A percentile compares a stretch with the other conserved stretches of the same genome.
These are phyloP conservation scores for Drosophila kokeensis DNA, from an alignment of 2,888 invertebrate genomes.

Conservation along the genomic window DNA sequence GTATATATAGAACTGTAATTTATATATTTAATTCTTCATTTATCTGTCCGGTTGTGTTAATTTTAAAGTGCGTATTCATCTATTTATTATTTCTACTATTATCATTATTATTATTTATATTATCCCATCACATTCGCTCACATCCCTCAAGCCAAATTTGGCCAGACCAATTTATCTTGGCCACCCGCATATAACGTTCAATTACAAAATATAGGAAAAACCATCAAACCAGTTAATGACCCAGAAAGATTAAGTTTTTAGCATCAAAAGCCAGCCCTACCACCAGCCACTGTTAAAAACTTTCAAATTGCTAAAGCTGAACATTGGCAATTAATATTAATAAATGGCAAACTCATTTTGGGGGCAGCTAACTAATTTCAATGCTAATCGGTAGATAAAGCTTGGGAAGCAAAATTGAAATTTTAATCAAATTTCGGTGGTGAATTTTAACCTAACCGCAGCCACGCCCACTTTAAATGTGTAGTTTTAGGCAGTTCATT, in stretches of 20 bases:
- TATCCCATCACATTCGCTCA: not conserved
- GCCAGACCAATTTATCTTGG: conserved; percentile 37
- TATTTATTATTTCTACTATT: not conserved
- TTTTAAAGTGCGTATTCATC: not conserved
- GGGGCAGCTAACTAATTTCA: conserved; percentile 58
- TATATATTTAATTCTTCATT: not conserved
- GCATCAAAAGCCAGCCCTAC: conserved; percentile 4
- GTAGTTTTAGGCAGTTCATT: conserved; percentile 31
- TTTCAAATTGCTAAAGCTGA: conserved; percentile 50
- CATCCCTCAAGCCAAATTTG: not conserved
- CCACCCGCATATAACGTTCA: conserved; percentile 47
- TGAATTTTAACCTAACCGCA: not conserved
- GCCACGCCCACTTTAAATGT: conserved; percentile 23
- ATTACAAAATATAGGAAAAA: conserved; percentile 46
- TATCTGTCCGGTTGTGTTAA: not conserved
- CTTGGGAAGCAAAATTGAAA: conserved; percentile 62
- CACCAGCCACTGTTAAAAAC: conserved; percentile 9
- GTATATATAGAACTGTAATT: no score
- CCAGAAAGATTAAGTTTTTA: conserved; percentile 63
- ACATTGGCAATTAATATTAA: conserved; percentile 74
- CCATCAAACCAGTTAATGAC: conserved; percentile 73
- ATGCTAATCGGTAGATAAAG: conserved; percentile 50
- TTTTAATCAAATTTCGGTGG: conserved; percentile 70
- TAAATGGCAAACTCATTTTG: conserved; percentile 72
- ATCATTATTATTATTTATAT: not conserved